Conservation (phyloP, 2,113 vertebrate genomes). For the Anguilla japonica region DNA sequence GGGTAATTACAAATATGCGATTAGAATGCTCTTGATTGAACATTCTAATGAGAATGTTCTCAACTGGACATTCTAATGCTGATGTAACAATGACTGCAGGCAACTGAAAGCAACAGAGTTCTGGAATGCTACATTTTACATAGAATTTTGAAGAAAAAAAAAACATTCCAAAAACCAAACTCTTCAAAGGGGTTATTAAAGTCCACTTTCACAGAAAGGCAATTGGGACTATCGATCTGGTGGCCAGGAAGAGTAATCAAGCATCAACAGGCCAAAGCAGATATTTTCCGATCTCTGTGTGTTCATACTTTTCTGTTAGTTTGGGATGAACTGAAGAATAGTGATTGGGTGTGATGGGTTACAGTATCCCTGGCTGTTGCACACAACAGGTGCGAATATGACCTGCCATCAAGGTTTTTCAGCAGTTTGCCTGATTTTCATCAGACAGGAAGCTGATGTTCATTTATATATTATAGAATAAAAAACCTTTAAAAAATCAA, state of each 20-base stretch:
- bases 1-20: no score
- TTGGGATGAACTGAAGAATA: background rate
- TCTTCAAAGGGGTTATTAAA: background rate
- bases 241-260: background rate
- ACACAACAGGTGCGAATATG: background rate
- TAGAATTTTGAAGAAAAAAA: no score
- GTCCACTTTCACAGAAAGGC: background rate
- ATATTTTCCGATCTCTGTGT: background rate
- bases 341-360: background rate
- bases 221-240: conserved; percentile 20
- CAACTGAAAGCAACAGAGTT: no score
- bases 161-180: no score
- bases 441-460: background rate
- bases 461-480: background rate
- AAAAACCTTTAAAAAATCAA: background rate
- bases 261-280: background rate
- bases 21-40: no score
- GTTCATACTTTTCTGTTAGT: background rate
- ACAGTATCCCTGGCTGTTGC: background rate
- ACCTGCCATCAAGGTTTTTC: background rate
- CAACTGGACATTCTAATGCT: no score
- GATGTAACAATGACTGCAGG: no score
- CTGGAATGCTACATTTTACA: no score
- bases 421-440: background rate
- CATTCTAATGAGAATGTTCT: no score